phyloP scores from a whole-genome alignment of 2,888 invertebrate genomes.

The Heterodera filipjevi region DNA sequence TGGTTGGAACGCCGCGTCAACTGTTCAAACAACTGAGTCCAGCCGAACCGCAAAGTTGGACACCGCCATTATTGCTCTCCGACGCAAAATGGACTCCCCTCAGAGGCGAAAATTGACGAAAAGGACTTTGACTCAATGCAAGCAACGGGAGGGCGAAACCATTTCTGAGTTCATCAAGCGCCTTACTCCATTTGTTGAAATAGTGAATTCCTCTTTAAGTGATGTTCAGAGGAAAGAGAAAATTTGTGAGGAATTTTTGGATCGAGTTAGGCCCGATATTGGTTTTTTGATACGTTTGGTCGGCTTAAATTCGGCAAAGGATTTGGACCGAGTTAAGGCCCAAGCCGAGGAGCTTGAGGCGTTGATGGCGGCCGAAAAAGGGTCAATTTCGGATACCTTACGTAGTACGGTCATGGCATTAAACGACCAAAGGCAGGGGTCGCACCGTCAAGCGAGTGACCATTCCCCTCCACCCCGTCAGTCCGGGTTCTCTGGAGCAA shows the following conservation, averaged over 20 bases:
- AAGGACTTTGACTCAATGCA: neutral
- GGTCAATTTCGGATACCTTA: neutral
- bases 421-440: neutral
- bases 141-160: constrained; percentile 5
- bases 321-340: constrained; percentile 12
- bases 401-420: neutral
- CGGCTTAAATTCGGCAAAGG: neutral
- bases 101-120: constrained; percentile 11
- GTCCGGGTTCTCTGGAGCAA: neutral
- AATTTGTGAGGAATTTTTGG: too few relatives aligned
- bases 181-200: neutral
- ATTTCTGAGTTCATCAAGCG: neutral
- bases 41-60: neutral
- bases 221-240: neutral
- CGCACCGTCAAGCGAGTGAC: neutral
- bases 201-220: neutral
- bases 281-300: constrained; percentile 5
- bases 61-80: neutral
- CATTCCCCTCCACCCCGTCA: neutral
- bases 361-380: neutral
- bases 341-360: constrained; percentile 11
- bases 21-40: neutral
- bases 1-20: neutral
- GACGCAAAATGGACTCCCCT: constrained; percentile 3
- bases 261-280: neutral